Base-by-base conservation (phyloP, 2,113 vertebrate genomes). In the Eira barbara region DNA sequence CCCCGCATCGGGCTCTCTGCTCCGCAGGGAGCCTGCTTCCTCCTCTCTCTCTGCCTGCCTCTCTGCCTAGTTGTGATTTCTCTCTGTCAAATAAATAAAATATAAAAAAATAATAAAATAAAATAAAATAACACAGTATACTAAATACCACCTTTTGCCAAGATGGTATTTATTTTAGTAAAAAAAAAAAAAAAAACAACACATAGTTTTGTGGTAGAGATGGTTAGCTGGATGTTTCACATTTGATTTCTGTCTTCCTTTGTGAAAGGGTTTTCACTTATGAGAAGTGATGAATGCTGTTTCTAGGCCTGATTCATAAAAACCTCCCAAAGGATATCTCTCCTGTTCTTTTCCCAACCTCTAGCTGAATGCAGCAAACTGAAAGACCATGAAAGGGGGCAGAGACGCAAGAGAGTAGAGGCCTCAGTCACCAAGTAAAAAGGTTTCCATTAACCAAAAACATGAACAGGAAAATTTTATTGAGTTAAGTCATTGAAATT, bases 111-210 rank as follows among this genome's bases (percentile, higher is more conserved):
- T 67, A 79, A n/a, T 67, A 79, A 96, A 85, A 59, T 59, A 95
- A 17, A 14, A 15, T n/a, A n/a, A 96, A 85, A 49, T 59, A 95
- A 15, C 18, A 17, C 18, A 69, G 52, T 55, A 55, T 55, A 55
- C 52, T 18, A 55, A 6, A 55, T 55, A 55, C 52, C 52, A 55
- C 17, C 52, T 55, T 55, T 55, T 55, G 52, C 18, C 52, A 55
- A 55, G 10, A 7, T 78, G 17, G 5, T 82, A 7, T 63, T 80
- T 85, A 76, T 49, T 92, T 95, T 94, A 76, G 79, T 82, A 80
- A 91, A 94, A 94, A 94, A 76, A 80, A 91, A 94, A 94, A 94
- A 76, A 74, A 81, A 42, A 36, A 59, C 7, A 4, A 42, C 4
- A 2, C 63, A 79, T 25, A 85, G 47, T 63, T 86, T 91, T 86